Conservation (phyloP, 1,140 invertebrate genomes). For the Drosophila erecta region DNA sequence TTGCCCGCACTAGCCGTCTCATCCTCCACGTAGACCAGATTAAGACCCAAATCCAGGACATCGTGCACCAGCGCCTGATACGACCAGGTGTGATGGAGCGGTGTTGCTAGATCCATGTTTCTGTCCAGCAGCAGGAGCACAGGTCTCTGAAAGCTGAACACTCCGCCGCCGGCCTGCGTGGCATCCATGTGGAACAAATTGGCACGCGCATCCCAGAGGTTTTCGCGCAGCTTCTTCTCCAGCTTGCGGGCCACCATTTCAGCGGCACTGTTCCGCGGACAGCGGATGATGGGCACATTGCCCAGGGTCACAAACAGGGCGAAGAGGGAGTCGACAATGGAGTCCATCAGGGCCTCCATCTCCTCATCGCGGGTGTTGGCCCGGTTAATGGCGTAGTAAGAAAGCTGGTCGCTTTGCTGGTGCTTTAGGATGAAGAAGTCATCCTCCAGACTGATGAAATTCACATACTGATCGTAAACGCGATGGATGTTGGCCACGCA, state of each 20-base stretch:
- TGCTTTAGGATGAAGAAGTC: conserved; percentile 98
- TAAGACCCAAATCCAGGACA: conserved; percentile 95
- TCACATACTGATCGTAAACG: conserved; percentile 98
- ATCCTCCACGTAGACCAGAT: conserved; percentile 94
- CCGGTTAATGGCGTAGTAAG: conserved; percentile 97
- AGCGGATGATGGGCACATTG: conserved; percentile 97
- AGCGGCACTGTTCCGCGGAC: conserved; percentile 97
- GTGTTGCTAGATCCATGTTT: conserved; percentile 98
- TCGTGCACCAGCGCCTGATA: conserved; percentile 99
- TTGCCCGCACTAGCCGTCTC: conserved; percentile 73
- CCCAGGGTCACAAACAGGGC: conserved; percentile 98
- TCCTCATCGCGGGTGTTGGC: conserved; percentile 98
- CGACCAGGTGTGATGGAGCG: conserved; percentile 99
- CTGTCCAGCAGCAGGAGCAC: conserved; percentile 97
- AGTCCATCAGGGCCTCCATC: conserved; percentile 97
- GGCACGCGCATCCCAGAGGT: conserved; percentile 97
- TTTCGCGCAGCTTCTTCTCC: conserved; percentile 98
- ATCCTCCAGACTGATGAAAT: conserved; percentile 99
- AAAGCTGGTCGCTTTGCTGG: conserved; percentile 95
- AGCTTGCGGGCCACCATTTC: conserved; percentile 99
- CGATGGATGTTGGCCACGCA: conserved; percentile 96
- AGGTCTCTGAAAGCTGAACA: conserved; percentile 95
- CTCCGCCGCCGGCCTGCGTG: conserved; percentile 89
- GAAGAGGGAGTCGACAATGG: conserved; percentile 98
- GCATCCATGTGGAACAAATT: conserved; percentile 96